These are phyloP conservation scores for human (Homo sapiens) DNA, from an alignment of 2,113 vertebrate genomes.

Conservation along the genomic window GRCh38 chr5:158848001-158848500, in stretches of 20 bases:
- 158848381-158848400: background rate
- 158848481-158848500: background rate
- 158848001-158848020: background rate
- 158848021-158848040: background rate
- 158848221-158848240: background rate
- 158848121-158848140: background rate
- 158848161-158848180: background rate
- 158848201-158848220: background rate
- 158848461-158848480: background rate
- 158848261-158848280: background rate
- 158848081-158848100: background rate
- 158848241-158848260: background rate
- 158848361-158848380: background rate
- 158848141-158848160: background rate
- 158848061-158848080: background rate
- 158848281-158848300: background rate
- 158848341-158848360: constrained; percentile 38
- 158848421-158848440: background rate
- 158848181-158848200: background rate
- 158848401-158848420: background rate
- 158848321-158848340: background rate
- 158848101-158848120: background rate
- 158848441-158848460: background rate
- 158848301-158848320: background rate
- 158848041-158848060: background rate